These are phyloP conservation scores for Noctilio leporinus DNA, from an alignment of 2,113 vertebrate species.

Conservation along the genomic window DNA sequence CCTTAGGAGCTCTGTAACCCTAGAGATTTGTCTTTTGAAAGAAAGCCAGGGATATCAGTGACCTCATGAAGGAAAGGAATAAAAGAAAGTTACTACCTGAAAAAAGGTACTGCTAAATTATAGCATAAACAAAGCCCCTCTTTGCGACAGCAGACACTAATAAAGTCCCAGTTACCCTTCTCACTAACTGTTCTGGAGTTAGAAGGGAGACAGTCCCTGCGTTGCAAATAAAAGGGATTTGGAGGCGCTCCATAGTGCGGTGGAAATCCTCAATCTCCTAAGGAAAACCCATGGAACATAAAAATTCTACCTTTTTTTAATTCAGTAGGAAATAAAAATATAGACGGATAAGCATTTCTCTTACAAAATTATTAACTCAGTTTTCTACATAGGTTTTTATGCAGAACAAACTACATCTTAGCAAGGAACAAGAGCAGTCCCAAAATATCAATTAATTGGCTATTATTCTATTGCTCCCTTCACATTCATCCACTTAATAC, in stretches of 20 bases:
- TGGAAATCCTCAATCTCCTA: neutral
- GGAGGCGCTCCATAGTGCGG: neutral
- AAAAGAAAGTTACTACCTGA: neutral
- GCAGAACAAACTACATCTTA: neutral
- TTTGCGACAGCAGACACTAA: neutral
- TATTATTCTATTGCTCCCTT: neutral
- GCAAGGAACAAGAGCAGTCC: neutral
- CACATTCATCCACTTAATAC: neutral
- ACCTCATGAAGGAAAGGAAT: neutral
- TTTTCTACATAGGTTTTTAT: neutral
- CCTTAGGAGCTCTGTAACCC: neutral
- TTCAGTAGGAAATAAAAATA: constrained; percentile 10
- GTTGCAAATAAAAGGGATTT: neutral
- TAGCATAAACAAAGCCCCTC: neutral
- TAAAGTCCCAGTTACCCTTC: neutral
- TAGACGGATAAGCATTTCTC: neutral
- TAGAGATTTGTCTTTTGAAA: neutral
- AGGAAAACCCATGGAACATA: neutral
- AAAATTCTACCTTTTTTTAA: neutral
- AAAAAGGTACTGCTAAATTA: neutral
- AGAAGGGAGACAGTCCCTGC: neutral
- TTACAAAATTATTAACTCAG: neutral
- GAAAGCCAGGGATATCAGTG: neutral
- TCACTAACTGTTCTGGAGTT: neutral
- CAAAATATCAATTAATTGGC: neutral